Evolutionary conservation across 2,797 vertebrate species (phyloP).

Genomic region (Artibeus lituratus): DNA sequence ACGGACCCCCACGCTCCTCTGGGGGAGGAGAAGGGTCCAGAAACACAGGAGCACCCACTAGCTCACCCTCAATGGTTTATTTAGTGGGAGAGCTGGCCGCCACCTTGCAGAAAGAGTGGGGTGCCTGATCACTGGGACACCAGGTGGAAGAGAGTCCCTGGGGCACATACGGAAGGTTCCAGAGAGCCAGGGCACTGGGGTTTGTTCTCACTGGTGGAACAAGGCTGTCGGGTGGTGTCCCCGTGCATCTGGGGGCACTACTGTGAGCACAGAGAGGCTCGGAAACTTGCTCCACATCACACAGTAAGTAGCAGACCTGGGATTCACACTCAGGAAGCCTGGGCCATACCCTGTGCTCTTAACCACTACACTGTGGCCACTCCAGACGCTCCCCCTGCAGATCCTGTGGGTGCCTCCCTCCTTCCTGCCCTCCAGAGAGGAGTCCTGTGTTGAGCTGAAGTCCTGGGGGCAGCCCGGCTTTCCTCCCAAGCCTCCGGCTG

Average conservation of each 20-base stretch:
- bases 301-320: not conserved
- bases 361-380: accelerated
- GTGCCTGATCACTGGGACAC: not conserved
- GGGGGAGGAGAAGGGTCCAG: not conserved
- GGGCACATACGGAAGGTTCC: not conserved
- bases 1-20: not conserved
- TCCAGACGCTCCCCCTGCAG: not conserved
- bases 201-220: not conserved
- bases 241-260: not conserved
- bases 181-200: not conserved
- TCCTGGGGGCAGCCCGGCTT: not conserved
- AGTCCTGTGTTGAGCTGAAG: not conserved
- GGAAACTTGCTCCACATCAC: not conserved
- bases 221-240: not conserved
- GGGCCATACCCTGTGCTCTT: not conserved
- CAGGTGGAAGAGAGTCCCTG: not conserved
- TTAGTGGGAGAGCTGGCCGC: not conserved
- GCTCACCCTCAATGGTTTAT: not conserved
- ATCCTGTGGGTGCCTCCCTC: not conserved
- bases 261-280: not conserved
- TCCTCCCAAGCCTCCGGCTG: not conserved
- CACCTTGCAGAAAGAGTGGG: not conserved
- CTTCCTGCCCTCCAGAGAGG: not conserved
- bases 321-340: not conserved
- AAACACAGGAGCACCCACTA: not conserved